These are phyloP conservation scores for Macrostomum lignano DNA, from an alignment of 1,140 invertebrate genomes.

Conservation along the genomic window DNA sequence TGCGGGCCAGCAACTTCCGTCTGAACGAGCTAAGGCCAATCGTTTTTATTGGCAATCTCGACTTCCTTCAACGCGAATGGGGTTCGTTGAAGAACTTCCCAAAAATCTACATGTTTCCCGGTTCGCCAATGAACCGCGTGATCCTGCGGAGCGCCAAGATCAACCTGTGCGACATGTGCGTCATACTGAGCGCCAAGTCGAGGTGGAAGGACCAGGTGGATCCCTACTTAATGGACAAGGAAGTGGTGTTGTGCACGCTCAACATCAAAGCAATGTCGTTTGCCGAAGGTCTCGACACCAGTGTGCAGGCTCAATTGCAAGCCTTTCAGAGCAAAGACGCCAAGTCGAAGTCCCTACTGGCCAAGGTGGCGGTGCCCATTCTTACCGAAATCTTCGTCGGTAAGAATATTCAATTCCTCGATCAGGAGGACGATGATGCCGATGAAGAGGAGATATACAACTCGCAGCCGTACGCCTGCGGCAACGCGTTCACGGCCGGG, in stretches of 20 bases:
- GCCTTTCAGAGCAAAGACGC: no score
- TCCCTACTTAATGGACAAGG: conserved; percentile 57
- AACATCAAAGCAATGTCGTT: conserved; percentile 98
- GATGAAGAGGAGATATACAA: conserved; percentile 88
- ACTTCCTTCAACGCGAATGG: conserved; percentile 79
- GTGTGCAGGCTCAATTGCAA: no score
- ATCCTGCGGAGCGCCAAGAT: conserved; percentile 87
- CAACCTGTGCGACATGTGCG: conserved; percentile 90
- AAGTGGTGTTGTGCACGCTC: conserved; percentile 80
- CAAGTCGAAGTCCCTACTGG: no score
- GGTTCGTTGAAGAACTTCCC: conserved; percentile 92
- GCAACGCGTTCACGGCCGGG: conserved; percentile 87
- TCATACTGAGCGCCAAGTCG: conserved; percentile 69
- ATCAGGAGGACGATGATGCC: conserved; percentile 88
- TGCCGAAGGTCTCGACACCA: no score
- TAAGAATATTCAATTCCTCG: conserved; percentile 79
- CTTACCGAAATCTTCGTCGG: not conserved
- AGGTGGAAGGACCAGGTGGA: conserved; percentile 30
- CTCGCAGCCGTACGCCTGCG: conserved; percentile 89
- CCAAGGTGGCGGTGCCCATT: conserved; percentile 3
- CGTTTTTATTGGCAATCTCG: conserved; percentile 81
- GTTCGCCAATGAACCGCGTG: conserved; percentile 75
- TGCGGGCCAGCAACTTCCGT: conserved; percentile 68
- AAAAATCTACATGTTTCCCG: conserved; percentile 70
- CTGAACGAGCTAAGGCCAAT: conserved; percentile 94